Percentiles rank a stretch among this genome's conserved stretches.
phyloP scores from a whole-genome alignment of 2,797 vertebrate genomes.

The Notolepis coatsorum region DNA sequence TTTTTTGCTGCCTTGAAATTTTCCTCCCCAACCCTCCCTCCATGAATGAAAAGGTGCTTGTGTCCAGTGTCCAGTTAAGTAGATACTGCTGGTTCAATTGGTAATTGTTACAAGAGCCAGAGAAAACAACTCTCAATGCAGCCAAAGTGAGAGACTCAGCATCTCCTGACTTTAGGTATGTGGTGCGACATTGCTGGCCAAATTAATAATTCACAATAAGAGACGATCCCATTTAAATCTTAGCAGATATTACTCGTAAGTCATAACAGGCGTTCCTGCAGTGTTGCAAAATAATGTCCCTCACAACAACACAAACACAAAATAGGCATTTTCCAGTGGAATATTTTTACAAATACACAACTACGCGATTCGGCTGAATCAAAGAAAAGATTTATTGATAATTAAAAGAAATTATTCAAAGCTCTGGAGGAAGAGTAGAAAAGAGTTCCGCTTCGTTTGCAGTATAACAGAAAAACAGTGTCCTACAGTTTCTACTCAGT shows the following conservation, averaged over 20 bases:
- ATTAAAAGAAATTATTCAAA: conserved; percentile 64
- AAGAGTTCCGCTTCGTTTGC: conserved; percentile 31
- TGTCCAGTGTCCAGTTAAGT: conserved; percentile 10
- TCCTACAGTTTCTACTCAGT: conserved; percentile 44
- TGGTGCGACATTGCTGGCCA: not conserved
- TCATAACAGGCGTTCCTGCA: too few species aligned
- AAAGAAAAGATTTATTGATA: conserved; percentile 75
- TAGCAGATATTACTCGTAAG: too few species aligned
- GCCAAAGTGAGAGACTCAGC: conserved; percentile 20
- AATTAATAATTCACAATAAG: not conserved
- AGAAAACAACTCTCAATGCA: conserved; percentile 12
- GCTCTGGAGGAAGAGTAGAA: conserved; percentile 67
- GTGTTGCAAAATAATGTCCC: not conserved
- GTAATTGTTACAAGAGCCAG: conserved; percentile 14
- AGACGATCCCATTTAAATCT: too few species aligned
- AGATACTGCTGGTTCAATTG: conserved; percentile 14
- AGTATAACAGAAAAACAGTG: conserved; percentile 36
- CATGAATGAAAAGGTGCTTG: conserved; percentile 44
- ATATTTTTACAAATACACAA: not conserved
- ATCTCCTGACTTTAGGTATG: not conserved
- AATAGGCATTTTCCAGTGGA: too few species aligned
- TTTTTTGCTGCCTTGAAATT: conserved; percentile 19
- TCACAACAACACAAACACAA: too few species aligned
- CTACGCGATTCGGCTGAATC: conserved; percentile 36
- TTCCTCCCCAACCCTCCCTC: not conserved